phyloP scores from a whole-genome alignment of 2,113 vertebrate genomes.

The Uria lomvia region DNA sequence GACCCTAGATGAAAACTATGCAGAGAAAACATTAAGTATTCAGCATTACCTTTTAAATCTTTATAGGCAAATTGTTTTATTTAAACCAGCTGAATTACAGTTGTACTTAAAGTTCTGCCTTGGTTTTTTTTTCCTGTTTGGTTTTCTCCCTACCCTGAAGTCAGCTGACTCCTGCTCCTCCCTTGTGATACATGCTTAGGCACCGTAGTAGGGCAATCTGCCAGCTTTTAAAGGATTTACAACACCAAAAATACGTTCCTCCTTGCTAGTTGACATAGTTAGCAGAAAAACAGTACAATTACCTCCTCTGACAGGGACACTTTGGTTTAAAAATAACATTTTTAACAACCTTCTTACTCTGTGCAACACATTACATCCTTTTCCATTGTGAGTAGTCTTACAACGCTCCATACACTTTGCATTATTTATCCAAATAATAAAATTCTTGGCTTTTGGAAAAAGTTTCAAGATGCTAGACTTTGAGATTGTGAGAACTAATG shows the following conservation, averaged over 20 bases:
- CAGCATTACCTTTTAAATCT: constrained; percentile 3
- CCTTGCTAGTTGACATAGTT: constrained; percentile 45
- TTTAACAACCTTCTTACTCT: background rate
- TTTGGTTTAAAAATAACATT: constrained; percentile 32
- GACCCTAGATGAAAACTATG: constrained; percentile 22
- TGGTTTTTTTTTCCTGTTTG: constrained; percentile 50
- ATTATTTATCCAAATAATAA: background rate
- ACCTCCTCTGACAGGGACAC: background rate
- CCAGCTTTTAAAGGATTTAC: constrained; percentile 47
- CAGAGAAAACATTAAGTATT: constrained; percentile 9
- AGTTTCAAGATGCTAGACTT: background rate
- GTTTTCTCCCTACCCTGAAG: constrained; percentile 11
- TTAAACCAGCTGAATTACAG: constrained; percentile 11
- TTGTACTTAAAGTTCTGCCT: constrained; percentile 10
- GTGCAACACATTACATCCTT: background rate
- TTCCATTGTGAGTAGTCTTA: background rate
- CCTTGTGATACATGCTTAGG: constrained; percentile 36
- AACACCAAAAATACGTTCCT: constrained; percentile 22
- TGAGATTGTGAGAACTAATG: background rate
- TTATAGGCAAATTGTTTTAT: constrained; percentile 29
- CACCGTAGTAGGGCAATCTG: background rate
- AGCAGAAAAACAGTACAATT: constrained; percentile 23
- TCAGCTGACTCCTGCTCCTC: constrained; percentile 44
- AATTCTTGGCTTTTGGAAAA: background rate
- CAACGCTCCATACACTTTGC: background rate